phyloP scores from a whole-genome alignment of 2,888 invertebrate species.

The Sialis fuliginosa region DNA sequence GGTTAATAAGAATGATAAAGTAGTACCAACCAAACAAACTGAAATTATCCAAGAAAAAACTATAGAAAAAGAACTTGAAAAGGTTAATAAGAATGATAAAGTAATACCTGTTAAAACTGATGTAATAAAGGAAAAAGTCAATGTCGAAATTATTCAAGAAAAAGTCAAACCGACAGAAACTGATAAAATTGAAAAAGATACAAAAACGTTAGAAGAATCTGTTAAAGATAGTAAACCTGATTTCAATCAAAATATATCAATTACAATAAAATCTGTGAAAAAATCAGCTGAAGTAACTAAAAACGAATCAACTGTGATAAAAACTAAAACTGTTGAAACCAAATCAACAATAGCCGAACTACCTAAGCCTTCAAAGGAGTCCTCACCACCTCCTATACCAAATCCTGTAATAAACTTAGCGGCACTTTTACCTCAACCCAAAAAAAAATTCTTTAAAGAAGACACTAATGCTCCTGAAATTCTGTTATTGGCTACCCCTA shows the following conservation, averaged over 20 bases:
- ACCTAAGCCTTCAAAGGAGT: too few species aligned
- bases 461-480: conserved; percentile 5
- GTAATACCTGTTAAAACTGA: not conserved
- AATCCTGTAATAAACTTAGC: not conserved
- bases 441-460: conserved; percentile 6
- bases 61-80: not conserved
- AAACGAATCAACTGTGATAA: too few species aligned
- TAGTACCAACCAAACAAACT: not conserved
- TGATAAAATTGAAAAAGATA: conserved; percentile 1
- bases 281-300: too few species aligned
- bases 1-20: conserved; percentile 1
- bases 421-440: not conserved
- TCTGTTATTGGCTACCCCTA: conserved; percentile 3
- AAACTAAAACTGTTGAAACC: too few species aligned
- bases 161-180: not conserved
- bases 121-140: not conserved
- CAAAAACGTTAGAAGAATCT: conserved; percentile 2
- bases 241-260: too few species aligned
- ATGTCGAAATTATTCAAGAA: not conserved
- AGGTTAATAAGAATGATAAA: not conserved
- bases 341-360: too few species aligned
- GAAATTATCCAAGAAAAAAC: not conserved
- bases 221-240: conserved; percentile 6
- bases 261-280: too few species aligned
- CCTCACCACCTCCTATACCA: too few species aligned